Evolutionary conservation across 2,888 invertebrate genomes (phyloP).

Genomic region (Agrochola litura): DNA sequence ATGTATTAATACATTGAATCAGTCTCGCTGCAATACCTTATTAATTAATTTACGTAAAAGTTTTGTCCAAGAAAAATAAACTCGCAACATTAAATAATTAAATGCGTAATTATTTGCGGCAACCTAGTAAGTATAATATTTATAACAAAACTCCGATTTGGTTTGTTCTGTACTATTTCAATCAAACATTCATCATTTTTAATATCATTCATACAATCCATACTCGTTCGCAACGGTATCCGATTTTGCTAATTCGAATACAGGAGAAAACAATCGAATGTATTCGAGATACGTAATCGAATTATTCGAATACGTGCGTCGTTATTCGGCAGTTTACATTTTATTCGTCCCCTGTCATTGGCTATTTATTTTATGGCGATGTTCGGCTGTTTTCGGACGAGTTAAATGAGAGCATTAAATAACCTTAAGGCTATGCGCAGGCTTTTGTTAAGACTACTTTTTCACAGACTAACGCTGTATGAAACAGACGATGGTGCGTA

Average conservation of each 20-base stretch:
- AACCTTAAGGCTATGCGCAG: neutral
- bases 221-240: slow-evolving; percentile 4
- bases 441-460: neutral
- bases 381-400: neutral
- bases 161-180: slow-evolving; percentile 5
- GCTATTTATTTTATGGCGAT: slow-evolving; percentile 17
- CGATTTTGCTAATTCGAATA: slow-evolving; percentile 8
- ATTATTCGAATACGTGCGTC: slow-evolving; percentile 36
- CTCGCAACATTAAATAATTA: neutral
- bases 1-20: neutral
- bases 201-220: slow-evolving; percentile 32
- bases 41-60: neutral
- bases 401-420: slow-evolving; percentile 2
- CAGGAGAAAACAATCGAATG: slow-evolving; percentile 47
- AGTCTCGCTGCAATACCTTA: neutral
- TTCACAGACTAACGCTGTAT: neutral
- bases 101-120: neutral
- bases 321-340: slow-evolving; percentile 11
- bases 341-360: slow-evolving; percentile 26
- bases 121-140: neutral
- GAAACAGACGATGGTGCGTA: too few species aligned
- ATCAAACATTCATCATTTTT: slow-evolving; percentile 30
- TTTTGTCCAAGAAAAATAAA: neutral
- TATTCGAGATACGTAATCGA: slow-evolving; percentile 47
- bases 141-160: neutral